Conservation (phyloP, 2,797 vertebrate species). For the Saxicola maurus region DNA sequence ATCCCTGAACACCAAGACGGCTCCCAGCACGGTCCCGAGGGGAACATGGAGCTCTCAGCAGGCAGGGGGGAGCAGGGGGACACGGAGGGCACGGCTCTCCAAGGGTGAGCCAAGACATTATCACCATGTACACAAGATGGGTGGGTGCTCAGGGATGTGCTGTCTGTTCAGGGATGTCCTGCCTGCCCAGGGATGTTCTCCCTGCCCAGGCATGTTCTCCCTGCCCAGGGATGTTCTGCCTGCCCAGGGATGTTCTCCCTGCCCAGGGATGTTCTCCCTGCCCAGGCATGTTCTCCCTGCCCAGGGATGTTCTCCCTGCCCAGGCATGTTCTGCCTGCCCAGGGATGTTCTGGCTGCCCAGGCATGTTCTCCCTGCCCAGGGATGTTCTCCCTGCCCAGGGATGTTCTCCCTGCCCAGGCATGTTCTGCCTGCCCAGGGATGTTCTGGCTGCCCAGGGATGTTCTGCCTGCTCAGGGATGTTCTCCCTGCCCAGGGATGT, state of each 20-base stretch:
- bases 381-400: too few relatives aligned
- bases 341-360: neutral
- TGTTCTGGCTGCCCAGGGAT: too few relatives aligned
- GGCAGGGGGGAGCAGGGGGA: neutral
- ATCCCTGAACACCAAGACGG: neutral
- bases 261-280: too few relatives aligned
- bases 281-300: too few relatives aligned
- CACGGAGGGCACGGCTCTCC: neutral
- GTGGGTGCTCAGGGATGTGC: neutral
- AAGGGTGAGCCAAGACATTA: neutral
- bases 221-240: too few relatives aligned
- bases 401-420: too few relatives aligned
- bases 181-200: neutral
- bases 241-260: too few relatives aligned
- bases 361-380: too few relatives aligned
- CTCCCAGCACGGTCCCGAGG: rapidly evolving
- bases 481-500: neutral
- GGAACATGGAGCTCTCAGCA: rapidly evolving
- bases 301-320: too few relatives aligned
- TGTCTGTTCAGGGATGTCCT: too few relatives aligned
- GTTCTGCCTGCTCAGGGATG: too few relatives aligned
- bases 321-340: neutral
- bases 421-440: neutral
- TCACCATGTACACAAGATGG: neutral
- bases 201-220: too few relatives aligned